Base-by-base conservation (phyloP, 2,113 vertebrate species). In the Herpailurus yagouaroundi region DNA sequence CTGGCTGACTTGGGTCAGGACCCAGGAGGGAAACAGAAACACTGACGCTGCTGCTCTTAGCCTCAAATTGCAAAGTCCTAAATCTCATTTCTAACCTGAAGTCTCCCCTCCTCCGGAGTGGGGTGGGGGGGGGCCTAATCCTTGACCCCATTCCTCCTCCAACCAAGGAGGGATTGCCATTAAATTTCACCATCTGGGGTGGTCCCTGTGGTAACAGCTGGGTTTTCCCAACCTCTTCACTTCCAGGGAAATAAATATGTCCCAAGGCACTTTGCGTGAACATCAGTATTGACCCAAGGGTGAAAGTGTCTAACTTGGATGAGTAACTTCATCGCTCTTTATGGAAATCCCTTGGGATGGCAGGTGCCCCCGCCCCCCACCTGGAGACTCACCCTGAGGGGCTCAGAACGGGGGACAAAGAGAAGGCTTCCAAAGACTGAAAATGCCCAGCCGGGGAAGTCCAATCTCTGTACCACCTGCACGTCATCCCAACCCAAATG, bases 111-210 rank as follows among this genome's bases (percentile, higher is more conserved):
- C 33, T 18, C 38, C 0, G 0, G 15, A 7, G 7, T 1, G 7
- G 45, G 45, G 41, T 1, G 6, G 41, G 1, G 41, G 41, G 41
- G 5, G 7, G 1, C 60, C 60, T 36, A 13, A 19, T 69, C 23
- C 29, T 16, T 11, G 33, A 55, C 10, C 11, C 36, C 5, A 6
- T 73, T 68, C 18, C 45, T 36, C 71, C 55, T 79, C 16, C 45
- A 25, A 33, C 33, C 33, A 50, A 41, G 48, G 15, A 9, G 16
- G 19, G 7, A 11, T 16, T 0, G 0, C 5, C 48, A 5, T 13
- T 48, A 64, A 19, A 50, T 74, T 45, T 88, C 86, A 29, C 41
- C 33, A 0, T 19, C 21, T 1, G 25, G 15, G 45, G 11, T 19
- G 29, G 41, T 85, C 82, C 19, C 41, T 69, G n/a, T 23, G n/a